Percentiles rank a stretch among this genome's conserved stretches.
phyloP scores from a whole-genome alignment of 2,888 invertebrate species.

The Argyresthia albistria region DNA sequence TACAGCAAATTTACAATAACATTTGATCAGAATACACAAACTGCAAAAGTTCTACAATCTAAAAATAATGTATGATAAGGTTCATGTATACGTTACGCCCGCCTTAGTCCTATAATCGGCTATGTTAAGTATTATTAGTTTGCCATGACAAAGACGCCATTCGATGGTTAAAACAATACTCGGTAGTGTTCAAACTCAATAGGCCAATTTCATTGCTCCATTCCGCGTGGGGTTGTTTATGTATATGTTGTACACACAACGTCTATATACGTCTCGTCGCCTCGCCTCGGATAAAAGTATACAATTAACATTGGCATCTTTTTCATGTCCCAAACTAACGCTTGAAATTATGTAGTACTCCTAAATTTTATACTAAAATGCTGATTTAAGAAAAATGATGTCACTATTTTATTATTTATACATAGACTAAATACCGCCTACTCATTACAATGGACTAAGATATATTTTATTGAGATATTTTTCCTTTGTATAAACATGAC shows the following conservation, averaged over 20 bases:
- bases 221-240: constrained; percentile 40
- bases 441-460: constrained; percentile 69
- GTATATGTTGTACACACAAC: too few relatives aligned
- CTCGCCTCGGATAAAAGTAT: too few relatives aligned
- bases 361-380: constrained; percentile 54
- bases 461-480: constrained; percentile 63
- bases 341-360: constrained; percentile 48
- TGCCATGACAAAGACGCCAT: constrained; percentile 56
- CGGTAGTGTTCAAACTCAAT: constrained; percentile 40
- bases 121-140: constrained; percentile 56
- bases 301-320: constrained; percentile 26
- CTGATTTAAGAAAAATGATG: constrained; percentile 55
- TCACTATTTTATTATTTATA: constrained; percentile 30
- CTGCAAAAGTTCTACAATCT: constrained; percentile 56
- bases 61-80: constrained; percentile 54
- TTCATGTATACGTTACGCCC: constrained; percentile 55
- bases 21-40: constrained; percentile 66
- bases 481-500: constrained; percentile 66
- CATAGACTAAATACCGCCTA: constrained; percentile 51
- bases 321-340: constrained; percentile 55
- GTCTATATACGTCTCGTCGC: too few relatives aligned
- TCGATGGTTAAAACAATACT: constrained; percentile 17
- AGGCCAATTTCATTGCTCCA: constrained; percentile 63
- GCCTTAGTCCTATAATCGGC: constrained; percentile 65
- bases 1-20: constrained; percentile 67